Base-by-base conservation (phyloP, 2,888 invertebrate genomes). In the Rhorus exstirpatorius region DNA sequence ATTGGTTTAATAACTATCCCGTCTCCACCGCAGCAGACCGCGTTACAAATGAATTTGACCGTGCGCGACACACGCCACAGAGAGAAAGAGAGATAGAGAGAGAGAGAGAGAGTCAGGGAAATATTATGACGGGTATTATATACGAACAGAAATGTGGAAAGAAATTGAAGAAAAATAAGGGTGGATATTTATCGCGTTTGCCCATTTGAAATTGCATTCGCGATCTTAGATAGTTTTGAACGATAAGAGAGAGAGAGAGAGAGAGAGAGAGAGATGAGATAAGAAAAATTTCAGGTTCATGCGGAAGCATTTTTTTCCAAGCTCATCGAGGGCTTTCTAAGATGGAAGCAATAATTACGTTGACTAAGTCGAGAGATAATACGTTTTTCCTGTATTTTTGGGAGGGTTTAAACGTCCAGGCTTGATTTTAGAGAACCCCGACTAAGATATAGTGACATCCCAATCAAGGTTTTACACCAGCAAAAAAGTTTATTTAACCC, bases 1-100 rank as follows among this genome's bases (percentile, higher is more conserved):
- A 80, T 80, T 80, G 75, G 80, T 80, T 80, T 90, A 88, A 88
- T 88, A 87, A 86, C 85, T 84, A 86, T 79, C 84, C 83, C 79
- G 67, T 76, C 81, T 84, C 65, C 84, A 8, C 83, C 77, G 21
- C 17, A n/a, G 21, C 51, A 3, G 38, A 17, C 44, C 35, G 38
- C 49, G 44, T 78, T 49, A 70, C 75, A 65, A 75, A 80, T 80
- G 74, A 71, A 70, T 82, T 72, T 79, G 14, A 74, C 63, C 53
- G 38, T 17, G 46, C 17, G 72, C 10, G 41, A 24, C 8, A 14
- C 46, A 65, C 24, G 44, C n/a, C 31, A n/a, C n/a, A n/a, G n/a
- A n/a, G n/a, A n/a, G n/a, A n/a, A n/a, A n/a, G n/a, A n/a, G n/a
- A n/a, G n/a, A n/a, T n/a, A n/a, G n/a, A n/a, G n/a, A n/a, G n/a